Conservation (phyloP, 1,140 invertebrate genomes). For the Hycleus phaleratus region DNA sequence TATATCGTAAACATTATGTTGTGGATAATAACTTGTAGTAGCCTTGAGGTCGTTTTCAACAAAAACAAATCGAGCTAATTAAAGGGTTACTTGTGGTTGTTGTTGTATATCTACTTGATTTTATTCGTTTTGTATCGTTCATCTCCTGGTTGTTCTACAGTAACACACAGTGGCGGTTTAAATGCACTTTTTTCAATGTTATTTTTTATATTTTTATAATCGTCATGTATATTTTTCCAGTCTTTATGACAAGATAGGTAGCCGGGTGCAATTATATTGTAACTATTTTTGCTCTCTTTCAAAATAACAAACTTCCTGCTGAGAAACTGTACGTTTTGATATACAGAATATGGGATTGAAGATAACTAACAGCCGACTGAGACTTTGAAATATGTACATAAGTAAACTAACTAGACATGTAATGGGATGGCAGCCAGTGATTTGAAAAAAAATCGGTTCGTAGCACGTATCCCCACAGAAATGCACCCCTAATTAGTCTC, state of each 20-base stretch:
- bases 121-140: too few relatives aligned
- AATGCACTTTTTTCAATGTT: too few relatives aligned
- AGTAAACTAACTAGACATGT: slow-evolving; percentile 13
- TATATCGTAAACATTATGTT: too few relatives aligned
- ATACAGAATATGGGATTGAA: slow-evolving; percentile 11
- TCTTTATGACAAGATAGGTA: not conserved
- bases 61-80: slow-evolving; percentile 3
- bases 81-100: not conserved
- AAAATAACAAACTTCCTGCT: slow-evolving; percentile 12
- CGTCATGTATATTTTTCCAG: too few relatives aligned
- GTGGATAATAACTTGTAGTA: too few relatives aligned
- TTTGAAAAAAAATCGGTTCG: too few relatives aligned
- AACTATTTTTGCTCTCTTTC: slow-evolving; percentile 8
- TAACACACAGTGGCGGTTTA: too few relatives aligned
- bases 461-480: too few relatives aligned
- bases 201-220: too few relatives aligned
- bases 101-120: not conserved
- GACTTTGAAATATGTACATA: slow-evolving; percentile 15
- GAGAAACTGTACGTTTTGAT: slow-evolving; percentile 10
- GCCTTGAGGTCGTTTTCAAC: not conserved
- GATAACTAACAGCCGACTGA: slow-evolving; percentile 9
- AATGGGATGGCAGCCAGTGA: slow-evolving; percentile 6
- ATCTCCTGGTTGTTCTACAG: too few relatives aligned
- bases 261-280: slow-evolving; percentile 11
- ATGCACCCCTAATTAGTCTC: too few relatives aligned